Base-by-base conservation (phyloP, 1,140 invertebrate genomes). In the Aradophagus sp. region DNA sequence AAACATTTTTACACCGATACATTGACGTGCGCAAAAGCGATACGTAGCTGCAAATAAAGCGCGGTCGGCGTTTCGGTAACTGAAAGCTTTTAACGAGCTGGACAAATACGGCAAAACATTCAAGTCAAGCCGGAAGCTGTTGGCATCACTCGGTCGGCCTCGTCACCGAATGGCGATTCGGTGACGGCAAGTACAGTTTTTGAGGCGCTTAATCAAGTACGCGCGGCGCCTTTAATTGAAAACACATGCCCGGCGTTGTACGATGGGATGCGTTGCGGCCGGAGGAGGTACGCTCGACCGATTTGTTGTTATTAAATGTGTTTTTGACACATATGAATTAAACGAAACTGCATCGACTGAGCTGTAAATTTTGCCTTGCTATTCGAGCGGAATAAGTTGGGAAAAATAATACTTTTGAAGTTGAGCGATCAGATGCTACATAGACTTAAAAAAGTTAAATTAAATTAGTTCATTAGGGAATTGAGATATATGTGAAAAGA, bases 41-140 rank as follows among this genome's bases (percentile, higher is more conserved):
- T 66, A 67, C 48, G 42, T 48, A 32, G 15, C 32, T 12, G 44
- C 50, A 71, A 77, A 75, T 66, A 68, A 75, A 72, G 48, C 65
- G 63, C 48, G 50, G 45, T 75, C 65, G 66, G 47, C 34, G 36
- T 31, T 48, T 62, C 38, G 70, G 45, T 76, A 62, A 58, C 50
- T 74, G 78, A 80, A 80, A 80, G 77, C 72, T 80, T 78, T 81
- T 80, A 80, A 80, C 78, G 72, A 73, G 74, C 67, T 45, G 70
- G 13, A 39, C 65, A 77, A 77, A 80, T 76, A 32, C 26, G 34
- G 35, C 35, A 35, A 55, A 63, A 63, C 34, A 44, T 44, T 42
- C 13, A 50, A 58, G 50, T 32, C 17, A 26, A 15, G 0, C 27
- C 48, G 32, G 35, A 66, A 71, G 61, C 66, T 66, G 41, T 41